A percentile compares a stretch with the other conserved stretches of the same genome.
Conservation (phyloP, 2,113 vertebrate species). For the Triplophysa siluroides region DNA sequence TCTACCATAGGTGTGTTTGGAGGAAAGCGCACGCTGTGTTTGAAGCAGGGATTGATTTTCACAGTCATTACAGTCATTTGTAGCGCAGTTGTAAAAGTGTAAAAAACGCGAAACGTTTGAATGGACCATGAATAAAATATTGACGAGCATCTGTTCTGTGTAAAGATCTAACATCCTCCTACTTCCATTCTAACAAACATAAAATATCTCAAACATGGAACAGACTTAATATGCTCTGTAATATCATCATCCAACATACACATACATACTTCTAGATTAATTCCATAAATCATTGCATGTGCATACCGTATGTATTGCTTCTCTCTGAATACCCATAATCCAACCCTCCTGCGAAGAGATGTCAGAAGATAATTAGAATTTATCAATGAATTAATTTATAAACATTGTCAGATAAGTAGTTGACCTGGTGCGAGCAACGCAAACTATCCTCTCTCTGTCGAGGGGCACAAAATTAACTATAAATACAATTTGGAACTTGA, state of each 20-base stretch:
- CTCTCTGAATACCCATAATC: constrained; percentile 36
- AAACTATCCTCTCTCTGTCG: constrained; percentile 57
- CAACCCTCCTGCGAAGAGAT: constrained; percentile 52
- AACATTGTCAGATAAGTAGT: constrained; percentile 52
- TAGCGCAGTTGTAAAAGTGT: constrained; percentile 31
- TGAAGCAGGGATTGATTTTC: constrained; percentile 41
- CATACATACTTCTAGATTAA: constrained; percentile 6
- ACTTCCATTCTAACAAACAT: not conserved
- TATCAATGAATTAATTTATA: constrained; percentile 59
- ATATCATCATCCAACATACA: not conserved
- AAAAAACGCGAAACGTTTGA: constrained; percentile 10
- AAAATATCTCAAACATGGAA: not conserved
- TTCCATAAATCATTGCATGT: constrained; percentile 16
- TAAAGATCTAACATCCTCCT: not conserved
- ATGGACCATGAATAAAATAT: not conserved
- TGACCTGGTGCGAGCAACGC: constrained; percentile 59
- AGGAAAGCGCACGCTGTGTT: not conserved
- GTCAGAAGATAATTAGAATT: constrained; percentile 61
- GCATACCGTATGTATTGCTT: constrained; percentile 18
- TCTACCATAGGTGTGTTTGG: not conserved
- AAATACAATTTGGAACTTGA: constrained; percentile 63
- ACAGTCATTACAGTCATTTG: constrained; percentile 43
- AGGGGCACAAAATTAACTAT: constrained; percentile 58
- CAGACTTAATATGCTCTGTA: not conserved
- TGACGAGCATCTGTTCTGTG: constrained; percentile 12